Evolutionary conservation across 1,140 invertebrate species (phyloP).

Genomic region (Ips nitidus): DNA sequence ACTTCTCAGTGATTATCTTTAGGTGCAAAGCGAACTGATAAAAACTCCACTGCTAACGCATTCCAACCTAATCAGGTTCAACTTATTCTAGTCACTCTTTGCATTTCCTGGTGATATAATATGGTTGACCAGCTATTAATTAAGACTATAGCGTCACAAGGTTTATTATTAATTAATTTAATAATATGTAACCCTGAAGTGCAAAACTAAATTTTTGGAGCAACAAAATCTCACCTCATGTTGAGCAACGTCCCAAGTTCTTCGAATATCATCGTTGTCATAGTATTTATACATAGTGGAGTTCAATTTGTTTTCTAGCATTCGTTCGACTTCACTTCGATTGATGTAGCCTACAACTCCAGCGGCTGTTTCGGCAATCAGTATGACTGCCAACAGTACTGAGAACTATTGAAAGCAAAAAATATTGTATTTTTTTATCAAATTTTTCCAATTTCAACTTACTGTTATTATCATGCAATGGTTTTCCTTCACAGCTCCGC

Average conservation of each 20-base stretch:
- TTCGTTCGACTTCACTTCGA: slow-evolving; percentile 65
- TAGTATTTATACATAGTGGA: slow-evolving; percentile 68
- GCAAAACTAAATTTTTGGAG: too few relatives aligned
- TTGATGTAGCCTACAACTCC: slow-evolving; percentile 85
- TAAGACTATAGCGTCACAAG: too few relatives aligned
- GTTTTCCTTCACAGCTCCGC: slow-evolving; percentile 82
- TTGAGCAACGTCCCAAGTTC: slow-evolving; percentile 77
- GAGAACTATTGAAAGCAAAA: slow-evolving; percentile 68
- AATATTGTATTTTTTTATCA: slow-evolving; percentile 9
- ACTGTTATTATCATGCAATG: slow-evolving; percentile 86
- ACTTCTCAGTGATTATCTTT: too few relatives aligned
- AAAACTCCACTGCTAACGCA: too few relatives aligned
- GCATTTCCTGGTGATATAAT: too few relatives aligned
- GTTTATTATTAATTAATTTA: too few relatives aligned
- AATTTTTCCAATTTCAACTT: slow-evolving; percentile 45
- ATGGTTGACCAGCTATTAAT: too few relatives aligned
- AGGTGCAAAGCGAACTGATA: too few relatives aligned
- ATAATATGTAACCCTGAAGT: too few relatives aligned
- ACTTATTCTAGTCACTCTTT: too few relatives aligned
- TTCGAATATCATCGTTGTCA: slow-evolving; percentile 59
- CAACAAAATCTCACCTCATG: slow-evolving; percentile 64
- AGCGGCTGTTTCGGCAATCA: slow-evolving; percentile 79
- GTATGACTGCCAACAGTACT: slow-evolving; percentile 77
- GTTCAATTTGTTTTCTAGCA: slow-evolving; percentile 68
- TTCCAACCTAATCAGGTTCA: too few relatives aligned